Percentiles rank a stretch among this genome's conserved stretches.
Evolutionary conservation across 2,888 invertebrate species (phyloP).

Genomic region (Caenorhabditis afra): DNA sequence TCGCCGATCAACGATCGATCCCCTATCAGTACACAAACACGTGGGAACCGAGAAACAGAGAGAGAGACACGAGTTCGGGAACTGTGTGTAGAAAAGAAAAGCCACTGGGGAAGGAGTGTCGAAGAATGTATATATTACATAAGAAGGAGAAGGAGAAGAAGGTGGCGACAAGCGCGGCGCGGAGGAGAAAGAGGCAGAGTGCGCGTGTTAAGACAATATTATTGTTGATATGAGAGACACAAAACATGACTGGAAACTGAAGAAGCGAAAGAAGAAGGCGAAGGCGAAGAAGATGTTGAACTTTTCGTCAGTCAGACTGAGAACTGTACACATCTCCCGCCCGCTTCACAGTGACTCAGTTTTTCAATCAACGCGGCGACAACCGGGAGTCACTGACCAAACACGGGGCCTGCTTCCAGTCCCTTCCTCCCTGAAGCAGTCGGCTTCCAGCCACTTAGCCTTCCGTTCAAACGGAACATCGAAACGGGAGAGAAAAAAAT

Average conservation of each 20-base stretch:
- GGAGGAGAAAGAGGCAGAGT: slow-evolving; percentile 41
- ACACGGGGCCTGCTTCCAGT: background rate
- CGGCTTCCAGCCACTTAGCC: too few relatives aligned
- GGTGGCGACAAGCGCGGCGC: slow-evolving; percentile 47
- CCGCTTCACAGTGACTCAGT: too few relatives aligned
- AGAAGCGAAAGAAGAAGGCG: background rate
- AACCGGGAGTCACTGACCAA: too few relatives aligned
- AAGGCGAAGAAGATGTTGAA: too few relatives aligned
- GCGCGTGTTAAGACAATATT: slow-evolving; percentile 59
- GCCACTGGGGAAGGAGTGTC: slow-evolving; percentile 15
- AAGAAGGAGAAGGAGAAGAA: too few relatives aligned
- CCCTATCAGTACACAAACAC: background rate
- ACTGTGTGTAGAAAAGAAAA: slow-evolving; percentile 48
- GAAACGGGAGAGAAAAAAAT: too few relatives aligned
- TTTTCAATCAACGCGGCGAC: too few relatives aligned
- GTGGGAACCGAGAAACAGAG: background rate
- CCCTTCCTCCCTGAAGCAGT: background rate
- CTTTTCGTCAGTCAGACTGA: too few relatives aligned
- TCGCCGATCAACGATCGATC: background rate
- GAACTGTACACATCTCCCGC: background rate
- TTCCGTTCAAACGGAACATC: slow-evolving; percentile 5
- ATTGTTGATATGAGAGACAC: slow-evolving; percentile 51
- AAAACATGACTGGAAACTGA: slow-evolving; percentile 40
- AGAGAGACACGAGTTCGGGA: background rate
- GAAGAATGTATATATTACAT: slow-evolving; percentile 55